Evolutionary conservation across 2,113 vertebrate genomes (phyloP).

Genomic region (Balaenoptera acutorostrata): DNA sequence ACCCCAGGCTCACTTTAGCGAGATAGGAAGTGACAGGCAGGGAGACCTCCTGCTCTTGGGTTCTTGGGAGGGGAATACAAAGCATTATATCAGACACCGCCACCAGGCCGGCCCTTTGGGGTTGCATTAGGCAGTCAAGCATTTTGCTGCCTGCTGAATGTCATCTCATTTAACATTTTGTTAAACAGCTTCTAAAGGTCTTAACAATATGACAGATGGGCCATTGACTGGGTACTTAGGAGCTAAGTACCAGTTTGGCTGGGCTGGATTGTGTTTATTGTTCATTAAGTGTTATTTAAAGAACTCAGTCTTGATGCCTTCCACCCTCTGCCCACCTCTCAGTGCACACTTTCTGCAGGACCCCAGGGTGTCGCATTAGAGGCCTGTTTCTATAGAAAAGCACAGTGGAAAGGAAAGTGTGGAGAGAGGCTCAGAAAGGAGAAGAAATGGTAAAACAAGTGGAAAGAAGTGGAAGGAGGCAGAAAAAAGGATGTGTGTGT

Average conservation of each 20-base stretch:
- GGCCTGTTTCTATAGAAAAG: conserved; percentile 37
- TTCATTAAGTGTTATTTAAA: conserved; percentile 79
- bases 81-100: conserved; percentile 77
- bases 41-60: conserved; percentile 67
- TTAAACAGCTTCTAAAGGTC: conserved; percentile 86
- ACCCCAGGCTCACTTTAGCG: conserved; percentile 64
- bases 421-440: conserved; percentile 1
- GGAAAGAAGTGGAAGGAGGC: not conserved
- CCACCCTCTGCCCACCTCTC: conserved; percentile 9
- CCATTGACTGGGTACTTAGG: conserved; percentile 78
- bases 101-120: conserved; percentile 75
- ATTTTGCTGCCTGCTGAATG: conserved; percentile 82
- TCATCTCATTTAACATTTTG: conserved; percentile 85
- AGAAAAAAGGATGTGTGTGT: not conserved
- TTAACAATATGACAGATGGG: conserved; percentile 84
- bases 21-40: conserved; percentile 76
- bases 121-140: conserved; percentile 81
- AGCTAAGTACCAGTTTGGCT: conserved; percentile 78
- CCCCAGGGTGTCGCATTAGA: conserved; percentile 43
- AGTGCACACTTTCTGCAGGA: conserved; percentile 40
- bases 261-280: conserved; percentile 80
- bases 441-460: conserved; percentile 25
- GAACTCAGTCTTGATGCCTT: conserved; percentile 70
- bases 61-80: conserved; percentile 69
- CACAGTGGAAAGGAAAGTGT: not conserved